Conservation (phyloP, 2,888 invertebrate species). For the Apoda limacodes region DNA sequence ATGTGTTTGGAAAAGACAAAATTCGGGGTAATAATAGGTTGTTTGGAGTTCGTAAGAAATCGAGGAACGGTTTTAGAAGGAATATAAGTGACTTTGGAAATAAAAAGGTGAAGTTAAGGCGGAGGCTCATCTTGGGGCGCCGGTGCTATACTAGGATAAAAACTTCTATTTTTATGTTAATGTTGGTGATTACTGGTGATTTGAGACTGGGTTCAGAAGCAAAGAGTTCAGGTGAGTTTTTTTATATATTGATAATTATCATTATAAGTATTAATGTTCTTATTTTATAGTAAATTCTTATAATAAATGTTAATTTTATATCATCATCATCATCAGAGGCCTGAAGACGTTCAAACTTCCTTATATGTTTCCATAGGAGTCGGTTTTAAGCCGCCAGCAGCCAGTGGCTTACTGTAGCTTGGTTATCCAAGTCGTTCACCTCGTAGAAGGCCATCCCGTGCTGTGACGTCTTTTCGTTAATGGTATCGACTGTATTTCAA, state of each 20-base stretch:
- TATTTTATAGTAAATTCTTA: too few species aligned
- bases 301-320: too few species aligned
- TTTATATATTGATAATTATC: constrained; percentile 2
- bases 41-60: constrained; percentile 33
- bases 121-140: constrained; percentile 29
- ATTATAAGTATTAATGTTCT: background rate
- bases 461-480: too few species aligned
- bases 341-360: too few species aligned
- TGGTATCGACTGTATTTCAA: too few species aligned
- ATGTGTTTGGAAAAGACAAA: constrained; percentile 26
- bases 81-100: constrained; percentile 26
- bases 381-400: too few species aligned
- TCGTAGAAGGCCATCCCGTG: too few species aligned
- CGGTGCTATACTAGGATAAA: constrained; percentile 56
- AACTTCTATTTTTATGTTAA: constrained; percentile 49
- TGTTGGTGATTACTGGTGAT: constrained; percentile 43
- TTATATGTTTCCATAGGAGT: too few species aligned
- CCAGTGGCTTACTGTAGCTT: too few species aligned
- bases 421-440: too few species aligned
- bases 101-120: constrained; percentile 32
- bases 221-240: constrained; percentile 56
- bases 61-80: too few species aligned
- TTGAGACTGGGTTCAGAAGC: constrained; percentile 40
- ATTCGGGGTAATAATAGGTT: constrained; percentile 39
- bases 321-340: too few species aligned